Evolutionary conservation across 2,113 vertebrate species (phyloP).

Genomic region (Esox niger): DNA sequence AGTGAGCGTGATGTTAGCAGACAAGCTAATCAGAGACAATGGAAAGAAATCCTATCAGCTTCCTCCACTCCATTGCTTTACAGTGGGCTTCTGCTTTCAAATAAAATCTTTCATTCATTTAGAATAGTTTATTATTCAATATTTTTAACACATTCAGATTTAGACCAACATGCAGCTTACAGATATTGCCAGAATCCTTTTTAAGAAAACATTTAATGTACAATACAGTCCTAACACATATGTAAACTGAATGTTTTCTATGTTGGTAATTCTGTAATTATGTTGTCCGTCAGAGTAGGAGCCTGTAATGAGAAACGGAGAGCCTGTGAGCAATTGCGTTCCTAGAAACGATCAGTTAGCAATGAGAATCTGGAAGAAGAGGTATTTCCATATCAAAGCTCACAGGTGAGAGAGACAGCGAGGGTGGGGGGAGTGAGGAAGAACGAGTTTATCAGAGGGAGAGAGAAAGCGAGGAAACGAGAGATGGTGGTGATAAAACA

Average conservation of each 20-base stretch:
- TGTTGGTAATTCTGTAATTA: too few species aligned
- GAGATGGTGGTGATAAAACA: constrained; percentile 36
- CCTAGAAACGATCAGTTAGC: constrained; percentile 67
- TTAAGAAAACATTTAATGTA: too few species aligned
- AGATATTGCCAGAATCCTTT: too few species aligned
- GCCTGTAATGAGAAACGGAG: constrained; percentile 69
- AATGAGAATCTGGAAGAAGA: constrained; percentile 55
- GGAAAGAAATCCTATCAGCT: background rate
- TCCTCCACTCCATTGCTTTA: background rate
- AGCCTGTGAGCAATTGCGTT: constrained; percentile 68
- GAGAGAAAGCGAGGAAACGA: constrained; percentile 4
- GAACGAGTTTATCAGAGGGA: too few species aligned
- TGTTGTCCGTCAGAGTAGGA: constrained; percentile 49
- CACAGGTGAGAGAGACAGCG: constrained; percentile 57
- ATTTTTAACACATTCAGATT: too few species aligned
- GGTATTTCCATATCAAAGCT: constrained; percentile 75
- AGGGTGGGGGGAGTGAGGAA: constrained; percentile 12
- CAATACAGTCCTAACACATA: too few species aligned
- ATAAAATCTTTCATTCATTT: background rate
- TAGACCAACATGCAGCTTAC: too few species aligned
- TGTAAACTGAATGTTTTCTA: too few species aligned
- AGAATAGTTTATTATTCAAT: too few species aligned
- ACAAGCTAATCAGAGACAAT: background rate
- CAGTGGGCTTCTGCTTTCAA: background rate
- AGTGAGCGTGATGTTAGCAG: background rate